Percentiles rank a stretch among this genome's conserved stretches.
These are phyloP conservation scores for Pogonophryne albipinna DNA, from an alignment of 2,797 vertebrate genomes.

Conservation along the genomic window DNA sequence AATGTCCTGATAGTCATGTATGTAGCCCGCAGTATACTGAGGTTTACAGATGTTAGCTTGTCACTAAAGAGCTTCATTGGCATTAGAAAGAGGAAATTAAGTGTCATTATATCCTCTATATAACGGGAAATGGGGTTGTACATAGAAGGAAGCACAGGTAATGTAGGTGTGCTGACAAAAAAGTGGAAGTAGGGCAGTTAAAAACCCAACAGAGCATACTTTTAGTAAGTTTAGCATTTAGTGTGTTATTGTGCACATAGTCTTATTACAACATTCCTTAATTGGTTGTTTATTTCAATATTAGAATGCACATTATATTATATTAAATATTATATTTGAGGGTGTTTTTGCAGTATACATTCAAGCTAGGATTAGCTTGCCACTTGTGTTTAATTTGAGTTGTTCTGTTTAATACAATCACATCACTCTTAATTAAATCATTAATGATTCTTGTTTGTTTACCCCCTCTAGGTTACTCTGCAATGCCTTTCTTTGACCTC, in stretches of 20 bases:
- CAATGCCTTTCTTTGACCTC: constrained; percentile 40
- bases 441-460: constrained; percentile 23
- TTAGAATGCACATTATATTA: background rate
- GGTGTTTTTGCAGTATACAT: background rate
- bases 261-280: background rate
- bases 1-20: background rate
- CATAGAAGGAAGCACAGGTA: background rate
- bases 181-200: background rate
- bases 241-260: background rate
- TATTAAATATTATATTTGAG: background rate
- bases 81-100: background rate
- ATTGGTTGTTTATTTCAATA: background rate
- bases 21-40: background rate
- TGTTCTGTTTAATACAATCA: background rate
- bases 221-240: background rate
- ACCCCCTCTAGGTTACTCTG: constrained; percentile 44
- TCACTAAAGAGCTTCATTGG: constrained; percentile 4
- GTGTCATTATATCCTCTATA: background rate
- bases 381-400: background rate
- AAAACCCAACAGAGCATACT: background rate
- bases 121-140: background rate
- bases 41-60: background rate
- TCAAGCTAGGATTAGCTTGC: background rate
- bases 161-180: background rate
- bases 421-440: background rate